Evolutionary conservation across 2,113 vertebrate genomes (phyloP), one percentile per base, ranked within the genome.

Genomic region (Nesogale talazaci): DNA sequence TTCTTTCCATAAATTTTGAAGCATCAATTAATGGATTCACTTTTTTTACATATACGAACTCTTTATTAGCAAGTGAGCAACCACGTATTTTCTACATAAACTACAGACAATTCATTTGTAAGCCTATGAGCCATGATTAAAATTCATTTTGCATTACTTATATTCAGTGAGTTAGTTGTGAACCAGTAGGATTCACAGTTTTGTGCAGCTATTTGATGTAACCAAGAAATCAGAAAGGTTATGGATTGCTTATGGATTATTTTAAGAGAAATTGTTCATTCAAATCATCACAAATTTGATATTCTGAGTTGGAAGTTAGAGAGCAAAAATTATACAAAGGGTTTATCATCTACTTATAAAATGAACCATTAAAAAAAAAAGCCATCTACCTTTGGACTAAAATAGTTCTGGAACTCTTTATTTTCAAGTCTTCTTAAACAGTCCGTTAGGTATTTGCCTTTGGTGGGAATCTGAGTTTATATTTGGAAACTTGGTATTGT

Each of bases 121-220:
- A 95, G 96, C 90, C 88, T 96, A 91, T 75, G 96, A 96, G 20
- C 65, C 82, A 67, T 87, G 82, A 84, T 75, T 96, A 61, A n/a
- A 95, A n/a, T 84, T 94, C 82, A 94, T 89, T 34, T 74, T 95
- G 89, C 94, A 94, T 85, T 96, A 93, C 56, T 92, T 96, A 92
- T 91, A 97, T 70, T 89, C 88, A 94, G 81, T 95, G 96, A 56
- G 84, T 89, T 81, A 98, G 86, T 36, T 96, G 95, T 85, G 95
- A 94, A 38, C 95, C 93, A 59, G n/a, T n/a, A n/a, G n/a, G n/a
- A n/a, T n/a, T n/a, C n/a, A n/a, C n/a, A n/a, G n/a, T n/a, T n/a
- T 11, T 23, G 4, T 56, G 23, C 19, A 72, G 11, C 31, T 52
- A 23, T 40, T 46, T 85, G 36, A 31, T 77, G 38, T 23, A 40